Evolutionary conservation across 2,797 vertebrate genomes (phyloP).

Genomic region (Spheniscus humboldti): DNA sequence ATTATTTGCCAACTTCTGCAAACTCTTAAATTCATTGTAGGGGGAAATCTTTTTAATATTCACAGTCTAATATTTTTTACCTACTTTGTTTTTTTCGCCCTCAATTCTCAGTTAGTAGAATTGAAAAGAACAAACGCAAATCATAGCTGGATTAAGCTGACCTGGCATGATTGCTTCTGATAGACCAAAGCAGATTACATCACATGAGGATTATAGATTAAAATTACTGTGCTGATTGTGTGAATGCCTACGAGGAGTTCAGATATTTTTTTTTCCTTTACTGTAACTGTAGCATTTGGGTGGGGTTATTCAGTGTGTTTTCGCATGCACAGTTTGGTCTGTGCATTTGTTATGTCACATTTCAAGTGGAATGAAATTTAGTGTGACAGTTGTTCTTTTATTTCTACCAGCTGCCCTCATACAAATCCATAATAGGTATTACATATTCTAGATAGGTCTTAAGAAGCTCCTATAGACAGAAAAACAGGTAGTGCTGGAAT

Average conservation of each 20-base stretch:
- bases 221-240: constrained; percentile 18
- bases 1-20: background rate
- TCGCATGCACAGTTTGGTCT: background rate
- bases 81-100: accelerated
- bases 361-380: background rate
- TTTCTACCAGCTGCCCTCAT: background rate
- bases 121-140: background rate
- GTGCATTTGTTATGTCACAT: background rate
- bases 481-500: background rate
- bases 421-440: background rate
- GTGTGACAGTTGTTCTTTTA: accelerated
- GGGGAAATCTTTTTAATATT: background rate
- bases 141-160: background rate
- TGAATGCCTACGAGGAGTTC: background rate
- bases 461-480: background rate
- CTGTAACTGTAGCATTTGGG: background rate
- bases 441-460: background rate
- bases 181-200: constrained; percentile 44
- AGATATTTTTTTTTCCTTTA: background rate
- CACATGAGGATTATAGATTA: constrained; percentile 39
- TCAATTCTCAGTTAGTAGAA: background rate
- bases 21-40: background rate
- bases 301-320: background rate
- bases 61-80: background rate
- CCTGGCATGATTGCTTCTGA: background rate